Percentiles rank a stretch among this genome's conserved stretches.
These are phyloP conservation scores for Philaethria dido DNA, from an alignment of 2,888 invertebrate species.

Conservation along the genomic window DNA sequence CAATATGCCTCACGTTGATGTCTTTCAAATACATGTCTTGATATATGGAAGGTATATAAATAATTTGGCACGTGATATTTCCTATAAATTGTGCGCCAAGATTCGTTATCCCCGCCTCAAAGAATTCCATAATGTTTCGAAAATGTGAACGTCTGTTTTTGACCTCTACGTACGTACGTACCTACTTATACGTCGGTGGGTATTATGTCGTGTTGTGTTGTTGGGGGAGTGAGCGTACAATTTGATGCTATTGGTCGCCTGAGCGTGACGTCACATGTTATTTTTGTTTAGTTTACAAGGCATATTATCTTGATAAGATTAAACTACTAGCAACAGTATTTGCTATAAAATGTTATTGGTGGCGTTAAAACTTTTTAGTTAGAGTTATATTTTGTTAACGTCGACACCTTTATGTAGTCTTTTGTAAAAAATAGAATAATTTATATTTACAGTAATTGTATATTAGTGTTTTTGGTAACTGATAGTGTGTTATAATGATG, in stretches of 20 bases:
- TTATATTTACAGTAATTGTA: neutral
- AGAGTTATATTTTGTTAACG: conserved; percentile 53
- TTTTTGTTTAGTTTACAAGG: conserved; percentile 64
- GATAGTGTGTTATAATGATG: conserved; percentile 55
- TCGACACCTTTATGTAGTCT: conserved; percentile 22
- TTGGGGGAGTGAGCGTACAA: conserved; percentile 69
- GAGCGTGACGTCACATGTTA: conserved; percentile 69
- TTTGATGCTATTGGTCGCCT: conserved; percentile 60
- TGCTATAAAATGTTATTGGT: conserved; percentile 60
- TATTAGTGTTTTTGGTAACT: neutral
- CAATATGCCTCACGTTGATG: conserved; percentile 2
- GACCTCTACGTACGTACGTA: conserved; percentile 58
- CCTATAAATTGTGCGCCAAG: conserved; percentile 35
- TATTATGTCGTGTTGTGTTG: conserved; percentile 23
- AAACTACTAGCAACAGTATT: conserved; percentile 47
- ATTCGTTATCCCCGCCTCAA: conserved; percentile 16
- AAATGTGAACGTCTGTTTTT: conserved; percentile 53
- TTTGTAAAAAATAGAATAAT: conserved; percentile 4
- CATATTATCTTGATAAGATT: conserved; percentile 68
- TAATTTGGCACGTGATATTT: conserved; percentile 34
- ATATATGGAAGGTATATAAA: conserved; percentile 1
- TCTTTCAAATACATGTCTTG: conserved; percentile 14
- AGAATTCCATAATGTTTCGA: conserved; percentile 10
- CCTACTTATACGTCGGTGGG: neutral
- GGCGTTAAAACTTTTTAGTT: conserved; percentile 46